Base-by-base conservation (phyloP, 2,797 vertebrate genomes). In the Acrossocheilus wenchowensis region DNA sequence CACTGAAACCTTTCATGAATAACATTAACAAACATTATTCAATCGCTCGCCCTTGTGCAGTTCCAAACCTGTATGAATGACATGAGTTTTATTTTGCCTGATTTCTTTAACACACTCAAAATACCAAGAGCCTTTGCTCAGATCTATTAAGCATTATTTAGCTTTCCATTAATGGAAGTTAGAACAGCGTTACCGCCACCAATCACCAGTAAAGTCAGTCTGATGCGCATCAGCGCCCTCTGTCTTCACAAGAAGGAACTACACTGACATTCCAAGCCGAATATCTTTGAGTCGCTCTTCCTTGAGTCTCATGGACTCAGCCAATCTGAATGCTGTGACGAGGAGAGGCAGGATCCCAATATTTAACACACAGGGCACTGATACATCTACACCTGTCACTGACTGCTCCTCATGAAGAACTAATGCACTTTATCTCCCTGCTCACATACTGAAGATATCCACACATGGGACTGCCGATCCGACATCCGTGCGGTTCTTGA, bases 311-410 rank as follows among this genome's bases (percentile, higher is more conserved):
- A 94, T 88, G 92, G 93, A 94, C 95, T 93, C 96, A 97, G 96
- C 97, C 97, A 97, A 97, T 97, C 97, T 97, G 95, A 92, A 93
- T 91, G 90, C 95, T 94, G 91, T 98, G 98, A 99, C 98, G 98
- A 94, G 93, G 93, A 89, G 93, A 97, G 96, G 97, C 96, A 94
- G 96, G 97, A 95, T 95, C 95, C 91, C 93, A 95, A 96, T 97
- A 97, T 97, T 97, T 97, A 97, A 97, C 96, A 96, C 96, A 96
- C 96, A 88, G 91, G 80, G 90, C 90, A 86, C 83, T 88, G 80
- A 92, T 89, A 92, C 89, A 90, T 88, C 84, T 92, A 92, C 94
- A 95, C 95, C 95, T 95, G 95, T 93, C 92, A 87, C 88, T 83
- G 91, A n/a, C 86, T 73, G 66, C 66, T 83, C 69, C 43, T 54